Evolutionary conservation across 2,113 vertebrate species (phyloP).

Genomic region (Panurus biarmicus): DNA sequence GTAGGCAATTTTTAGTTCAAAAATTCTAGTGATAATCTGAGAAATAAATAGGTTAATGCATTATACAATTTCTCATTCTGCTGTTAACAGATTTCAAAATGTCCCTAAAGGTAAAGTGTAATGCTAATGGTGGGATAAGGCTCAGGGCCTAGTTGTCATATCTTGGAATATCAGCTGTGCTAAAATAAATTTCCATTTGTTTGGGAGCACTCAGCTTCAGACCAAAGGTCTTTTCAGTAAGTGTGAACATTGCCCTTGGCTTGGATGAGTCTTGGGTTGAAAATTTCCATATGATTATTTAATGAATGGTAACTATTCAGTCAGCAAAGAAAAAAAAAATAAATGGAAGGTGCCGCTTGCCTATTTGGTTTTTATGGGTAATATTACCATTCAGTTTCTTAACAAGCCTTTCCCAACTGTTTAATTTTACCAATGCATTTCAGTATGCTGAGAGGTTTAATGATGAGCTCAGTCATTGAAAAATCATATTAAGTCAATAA

Average conservation of each 20-base stretch:
- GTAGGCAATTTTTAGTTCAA: not conserved
- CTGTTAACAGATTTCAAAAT: not conserved
- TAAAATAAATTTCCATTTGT: not conserved
- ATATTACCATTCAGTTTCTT: not conserved
- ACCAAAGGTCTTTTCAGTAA: not conserved
- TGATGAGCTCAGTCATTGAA: not conserved
- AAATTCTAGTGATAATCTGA: not conserved
- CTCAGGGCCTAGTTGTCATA: not conserved
- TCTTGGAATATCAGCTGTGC: not conserved
- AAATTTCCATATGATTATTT: not conserved
- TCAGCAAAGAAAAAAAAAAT: too few species aligned
- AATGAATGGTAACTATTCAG: not conserved
- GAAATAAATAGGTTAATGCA: not conserved
- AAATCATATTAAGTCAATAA: not conserved
- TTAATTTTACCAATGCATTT: not conserved
- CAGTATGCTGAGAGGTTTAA: not conserved
- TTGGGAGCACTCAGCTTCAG: not conserved
- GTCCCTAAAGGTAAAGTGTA: not conserved
- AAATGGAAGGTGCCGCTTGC: not conserved
- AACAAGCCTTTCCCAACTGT: not conserved
- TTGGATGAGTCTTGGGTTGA: not conserved
- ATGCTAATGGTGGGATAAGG: not conserved
- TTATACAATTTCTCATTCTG: not conserved
- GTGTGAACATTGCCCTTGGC: not conserved
- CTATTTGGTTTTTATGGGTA: not conserved